Percentiles rank a stretch among this genome's conserved stretches.
Conservation (phyloP, 2,888 invertebrate genomes). For the Iphiclides podalirius region DNA sequence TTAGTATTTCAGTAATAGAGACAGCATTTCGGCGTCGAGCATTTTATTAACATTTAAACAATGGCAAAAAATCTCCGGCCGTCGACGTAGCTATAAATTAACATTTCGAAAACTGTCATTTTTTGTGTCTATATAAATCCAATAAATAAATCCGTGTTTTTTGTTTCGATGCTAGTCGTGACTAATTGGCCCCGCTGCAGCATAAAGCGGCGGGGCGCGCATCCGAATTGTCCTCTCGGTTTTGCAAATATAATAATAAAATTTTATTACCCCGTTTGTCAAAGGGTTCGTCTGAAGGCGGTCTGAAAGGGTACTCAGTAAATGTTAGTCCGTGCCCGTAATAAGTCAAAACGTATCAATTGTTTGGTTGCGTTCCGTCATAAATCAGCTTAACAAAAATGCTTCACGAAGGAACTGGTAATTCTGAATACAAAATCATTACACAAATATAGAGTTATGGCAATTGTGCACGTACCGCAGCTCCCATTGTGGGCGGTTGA, state of each 20-base stretch:
- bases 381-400: constrained; percentile 73
- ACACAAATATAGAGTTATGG: constrained; percentile 78
- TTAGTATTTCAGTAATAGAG: constrained; percentile 37
- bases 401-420: constrained; percentile 55
- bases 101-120: constrained; percentile 49
- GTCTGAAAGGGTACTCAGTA: constrained; percentile 69
- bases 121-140: constrained; percentile 56
- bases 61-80: constrained; percentile 58
- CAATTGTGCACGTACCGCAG: constrained; percentile 68
- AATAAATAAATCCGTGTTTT: constrained; percentile 56
- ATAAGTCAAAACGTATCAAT: constrained; percentile 69
- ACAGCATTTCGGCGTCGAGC: constrained; percentile 60
- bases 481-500: constrained; percentile 67
- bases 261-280: constrained; percentile 75
- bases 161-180: constrained; percentile 43
- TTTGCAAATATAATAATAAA: constrained; percentile 78
- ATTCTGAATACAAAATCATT: constrained; percentile 75
- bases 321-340: constrained; percentile 52
- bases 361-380: constrained; percentile 73
- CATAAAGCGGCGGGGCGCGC: constrained; percentile 61
- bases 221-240: constrained; percentile 57
- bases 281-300: constrained; percentile 70
- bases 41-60: constrained; percentile 64
- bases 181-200: constrained; percentile 67
- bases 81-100: constrained; percentile 63